A percentile compares a stretch with the other conserved stretches of the same genome.
phyloP scores from a whole-genome alignment of 2,888 invertebrate genomes.

The Euzetes globulus region DNA sequence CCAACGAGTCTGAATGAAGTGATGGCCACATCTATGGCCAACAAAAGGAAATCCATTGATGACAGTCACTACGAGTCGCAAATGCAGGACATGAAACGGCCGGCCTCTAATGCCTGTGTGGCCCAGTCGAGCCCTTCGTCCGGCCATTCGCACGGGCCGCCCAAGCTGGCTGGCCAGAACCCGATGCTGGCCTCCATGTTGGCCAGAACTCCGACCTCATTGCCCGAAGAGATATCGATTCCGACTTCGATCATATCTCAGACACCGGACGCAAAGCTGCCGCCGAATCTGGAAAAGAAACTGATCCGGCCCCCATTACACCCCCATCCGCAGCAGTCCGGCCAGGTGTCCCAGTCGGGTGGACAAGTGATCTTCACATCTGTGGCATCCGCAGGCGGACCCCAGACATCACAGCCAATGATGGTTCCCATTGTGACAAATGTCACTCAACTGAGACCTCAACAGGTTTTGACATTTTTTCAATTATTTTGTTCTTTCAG shows the following conservation, averaged over 20 bases:
- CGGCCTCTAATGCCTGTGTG: background rate
- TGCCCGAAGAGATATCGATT: conserved; percentile 39
- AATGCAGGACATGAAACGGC: background rate
- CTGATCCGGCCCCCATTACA: conserved; percentile 41
- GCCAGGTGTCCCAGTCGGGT: conserved; percentile 16
- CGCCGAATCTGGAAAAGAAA: conserved; percentile 45
- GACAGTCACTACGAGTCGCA: conserved; percentile 19
- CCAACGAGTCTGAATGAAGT: conserved; percentile 7
- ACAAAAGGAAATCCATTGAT: conserved; percentile 19
- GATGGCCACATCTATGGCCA: conserved; percentile 25
- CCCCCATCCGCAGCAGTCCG: conserved; percentile 14
- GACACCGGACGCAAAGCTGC: conserved; percentile 57
- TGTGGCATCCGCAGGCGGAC: background rate
- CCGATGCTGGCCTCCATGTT: conserved; percentile 70
- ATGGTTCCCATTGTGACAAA: conserved; percentile 6
- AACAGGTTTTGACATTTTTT: background rate
- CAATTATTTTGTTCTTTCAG: background rate
- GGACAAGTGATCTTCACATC: conserved; percentile 21
- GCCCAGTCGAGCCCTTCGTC: too few species aligned
- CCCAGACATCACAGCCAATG: background rate
- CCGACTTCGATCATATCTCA: conserved; percentile 40
- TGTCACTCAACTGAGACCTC: conserved; percentile 10
- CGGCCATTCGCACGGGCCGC: conserved; percentile 5
- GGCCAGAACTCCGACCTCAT: conserved; percentile 58
- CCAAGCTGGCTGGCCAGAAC: conserved; percentile 41